Evolutionary conservation across 2,797 vertebrate genomes (phyloP), one percentile per base, ranked within the genome.

Genomic region (Parauchenoglanis ngamensis): DNA sequence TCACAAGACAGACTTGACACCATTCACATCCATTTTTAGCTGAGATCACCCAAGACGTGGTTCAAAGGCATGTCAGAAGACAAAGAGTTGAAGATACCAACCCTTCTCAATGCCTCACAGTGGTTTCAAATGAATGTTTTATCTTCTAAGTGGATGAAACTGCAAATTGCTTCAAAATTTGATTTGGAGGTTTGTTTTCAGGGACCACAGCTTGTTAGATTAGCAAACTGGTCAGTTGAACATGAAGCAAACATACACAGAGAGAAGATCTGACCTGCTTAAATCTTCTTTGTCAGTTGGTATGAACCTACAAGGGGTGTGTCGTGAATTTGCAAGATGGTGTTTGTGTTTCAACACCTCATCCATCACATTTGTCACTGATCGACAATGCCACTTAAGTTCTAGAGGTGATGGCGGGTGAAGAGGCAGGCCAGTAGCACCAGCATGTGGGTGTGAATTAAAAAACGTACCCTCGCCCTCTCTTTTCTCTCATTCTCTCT

Each of bases 321-420:
- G 54, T 46, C 52, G 28, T 61, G 81, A 84, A 76, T 67, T 88
- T 31, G 3, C 75, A 90, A 25, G 84, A 76, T 17, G 63, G 73
- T 75, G 76, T 79, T 79, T 82, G 70, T 89, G 80, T 86, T 86
- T 87, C 52, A 86, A 75, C 61, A 63, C 65, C 73, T 56, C 86
- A 86, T 90, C 63, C 61, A 46, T 90, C 84, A 88, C 40, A 77
- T 54, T 81, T 87, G 84, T 63, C 73, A 70, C 49, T 68, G 72
- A 88, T 54, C 49, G 65, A 83, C 79, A 72, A 70, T 67, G 84
- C 84, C 84, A 75, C 77, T 78, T 81, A 83, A 46, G 79, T 77
- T 65, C 85, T 86, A 82, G 61, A 89, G 75, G 82, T 79, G 81
- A 88, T 59, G 35, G 46, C 25, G 35, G 77, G 86, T 87, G 76